These are phyloP conservation scores for Lithobius niger DNA, from an alignment of 1,140 invertebrate species.

Conservation along the genomic window DNA sequence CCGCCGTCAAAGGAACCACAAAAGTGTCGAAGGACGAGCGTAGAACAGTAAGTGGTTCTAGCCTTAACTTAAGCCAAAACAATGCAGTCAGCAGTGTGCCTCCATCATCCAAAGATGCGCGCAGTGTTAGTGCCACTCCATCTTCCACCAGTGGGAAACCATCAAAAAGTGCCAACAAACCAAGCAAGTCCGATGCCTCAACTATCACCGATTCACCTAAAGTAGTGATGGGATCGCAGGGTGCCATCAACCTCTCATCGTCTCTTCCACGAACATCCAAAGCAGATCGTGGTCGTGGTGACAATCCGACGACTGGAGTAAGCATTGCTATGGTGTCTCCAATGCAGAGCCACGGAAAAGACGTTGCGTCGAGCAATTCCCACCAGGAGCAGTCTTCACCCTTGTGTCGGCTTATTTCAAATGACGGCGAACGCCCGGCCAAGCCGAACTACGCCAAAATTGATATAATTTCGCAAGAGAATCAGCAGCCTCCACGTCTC, in stretches of 20 bases:
- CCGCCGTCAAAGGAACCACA: slow-evolving; percentile 68
- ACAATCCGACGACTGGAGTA: slow-evolving; percentile 23
- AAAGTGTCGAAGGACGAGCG: slow-evolving; percentile 22
- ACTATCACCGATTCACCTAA: slow-evolving; percentile 4
- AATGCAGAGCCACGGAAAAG: slow-evolving; percentile 35
- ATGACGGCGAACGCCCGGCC: background rate
- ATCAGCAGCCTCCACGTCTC: background rate
- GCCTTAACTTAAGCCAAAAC: background rate
- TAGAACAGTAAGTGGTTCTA: background rate
- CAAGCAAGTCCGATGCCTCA: slow-evolving; percentile 5
- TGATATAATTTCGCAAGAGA: background rate
- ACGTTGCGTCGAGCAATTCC: slow-evolving; percentile 5
- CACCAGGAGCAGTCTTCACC: slow-evolving; percentile 18
- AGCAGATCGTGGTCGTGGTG: background rate
- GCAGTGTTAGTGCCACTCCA: background rate
- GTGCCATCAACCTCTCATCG: background rate
- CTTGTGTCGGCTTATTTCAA: background rate
- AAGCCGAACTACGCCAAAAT: background rate
- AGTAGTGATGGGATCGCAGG: background rate
- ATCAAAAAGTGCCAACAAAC: background rate
- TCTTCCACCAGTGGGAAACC: background rate
- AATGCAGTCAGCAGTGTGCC: too few species aligned
- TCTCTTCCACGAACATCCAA: slow-evolving; percentile 1
- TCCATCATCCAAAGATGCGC: too few species aligned
- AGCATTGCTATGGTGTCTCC: slow-evolving; percentile 59